Evolutionary conservation across 2,888 invertebrate species (phyloP).

Genomic region (Xiphydria camelus): DNA sequence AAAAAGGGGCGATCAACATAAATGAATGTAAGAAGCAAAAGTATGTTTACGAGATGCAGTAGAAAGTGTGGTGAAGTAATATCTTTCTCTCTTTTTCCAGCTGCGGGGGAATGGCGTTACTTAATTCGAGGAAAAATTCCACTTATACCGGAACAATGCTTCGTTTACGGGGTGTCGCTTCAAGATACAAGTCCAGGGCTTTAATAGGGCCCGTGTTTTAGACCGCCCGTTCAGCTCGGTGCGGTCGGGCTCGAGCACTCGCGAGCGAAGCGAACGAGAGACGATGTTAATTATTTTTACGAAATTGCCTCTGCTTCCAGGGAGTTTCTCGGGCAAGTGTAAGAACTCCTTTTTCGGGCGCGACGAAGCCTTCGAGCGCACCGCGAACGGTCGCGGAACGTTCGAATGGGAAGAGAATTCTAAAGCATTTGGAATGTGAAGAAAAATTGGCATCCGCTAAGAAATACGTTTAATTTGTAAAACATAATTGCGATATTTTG

Average conservation of each 20-base stretch:
- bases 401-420: too few relatives aligned
- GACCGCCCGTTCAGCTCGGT: constrained; percentile 23
- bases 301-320: constrained; percentile 26
- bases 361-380: too few relatives aligned
- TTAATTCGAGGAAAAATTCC: constrained; percentile 12
- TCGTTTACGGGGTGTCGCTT: constrained; percentile 33
- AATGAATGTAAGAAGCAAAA: neutral
- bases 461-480: too few relatives aligned
- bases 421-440: too few relatives aligned
- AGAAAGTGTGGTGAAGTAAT: too few relatives aligned
- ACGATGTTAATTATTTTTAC: constrained; percentile 43
- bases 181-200: constrained; percentile 38
- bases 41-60: constrained; percentile 2
- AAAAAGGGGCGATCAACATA: too few relatives aligned
- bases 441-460: too few relatives aligned
- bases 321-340: constrained; percentile 14
- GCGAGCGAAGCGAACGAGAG: constrained; percentile 17
- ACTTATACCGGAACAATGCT: constrained; percentile 36
- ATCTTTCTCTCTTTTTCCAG: too few relatives aligned
- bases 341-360: constrained; percentile 20
- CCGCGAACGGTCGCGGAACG: too few relatives aligned
- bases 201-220: constrained; percentile 49
- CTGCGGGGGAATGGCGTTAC: neutral
- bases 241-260: constrained; percentile 4
- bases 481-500: too few relatives aligned